Conservation (phyloP, 1,140 invertebrate species). For the Trichonephila clavata region DNA sequence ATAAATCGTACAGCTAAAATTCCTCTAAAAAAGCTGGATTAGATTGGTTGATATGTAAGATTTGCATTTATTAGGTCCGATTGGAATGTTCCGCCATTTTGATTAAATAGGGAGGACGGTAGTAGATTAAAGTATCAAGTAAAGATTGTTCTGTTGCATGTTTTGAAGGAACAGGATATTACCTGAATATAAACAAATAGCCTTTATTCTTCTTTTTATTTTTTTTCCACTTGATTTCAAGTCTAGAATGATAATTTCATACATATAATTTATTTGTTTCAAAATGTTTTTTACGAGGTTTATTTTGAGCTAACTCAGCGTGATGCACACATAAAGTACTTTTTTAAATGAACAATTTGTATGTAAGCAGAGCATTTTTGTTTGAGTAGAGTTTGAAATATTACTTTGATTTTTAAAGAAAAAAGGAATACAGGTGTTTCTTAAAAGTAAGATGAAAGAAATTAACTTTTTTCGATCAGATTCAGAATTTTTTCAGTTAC, state of each 20-base stretch:
- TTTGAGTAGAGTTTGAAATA: too few species aligned
- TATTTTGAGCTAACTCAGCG: not conserved
- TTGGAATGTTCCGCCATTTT: not conserved
- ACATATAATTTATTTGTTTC: not conserved
- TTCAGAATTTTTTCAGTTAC: too few species aligned
- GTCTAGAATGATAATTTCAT: not conserved
- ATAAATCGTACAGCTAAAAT: not conserved
- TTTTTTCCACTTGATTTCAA: not conserved
- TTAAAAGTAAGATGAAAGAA: too few species aligned
- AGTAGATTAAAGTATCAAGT: not conserved
- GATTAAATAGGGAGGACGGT: not conserved
- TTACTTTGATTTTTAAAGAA: too few species aligned
- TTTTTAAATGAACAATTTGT: not conserved
- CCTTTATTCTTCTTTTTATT: not conserved
- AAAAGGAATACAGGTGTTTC: too few species aligned
- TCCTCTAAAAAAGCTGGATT: too few species aligned
- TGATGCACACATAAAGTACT: not conserved
- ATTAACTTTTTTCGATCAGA: too few species aligned
- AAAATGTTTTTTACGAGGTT: not conserved
- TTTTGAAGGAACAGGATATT: not conserved
- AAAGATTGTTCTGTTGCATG: not conserved
- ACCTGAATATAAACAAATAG: not conserved
- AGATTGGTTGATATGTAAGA: too few species aligned
- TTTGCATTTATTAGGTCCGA: not conserved
- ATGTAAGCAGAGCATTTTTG: too few species aligned